Base-by-base conservation (phyloP, 1,140 invertebrate species). In the Drosophila carrolli region DNA sequence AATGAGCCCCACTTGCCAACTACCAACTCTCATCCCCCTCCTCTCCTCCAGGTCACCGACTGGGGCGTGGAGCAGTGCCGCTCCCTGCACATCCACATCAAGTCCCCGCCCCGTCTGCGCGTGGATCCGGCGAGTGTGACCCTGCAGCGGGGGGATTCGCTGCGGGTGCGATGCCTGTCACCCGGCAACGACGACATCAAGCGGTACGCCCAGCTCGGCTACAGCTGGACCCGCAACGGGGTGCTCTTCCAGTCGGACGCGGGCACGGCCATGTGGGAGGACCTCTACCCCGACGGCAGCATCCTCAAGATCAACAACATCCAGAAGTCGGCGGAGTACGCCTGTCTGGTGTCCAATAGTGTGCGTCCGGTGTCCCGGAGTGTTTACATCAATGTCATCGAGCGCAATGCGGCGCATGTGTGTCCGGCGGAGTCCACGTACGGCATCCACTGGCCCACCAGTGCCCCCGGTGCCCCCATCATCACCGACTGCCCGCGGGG, bases 171-270 rank as follows among this genome's bases (percentile, higher is more conserved):
- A 9, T 96, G 95, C 76, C 91, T 96, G 16, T 95, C 94, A 8
- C 93, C 93, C 4, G 94, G 94, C 41, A 93, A 94, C 58, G 93
- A 94, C 66, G 92, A 93, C n/a, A 93, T 94, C 41, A 93, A 94
- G 50, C 81, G 84, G 0, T 91, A 92, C 47, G 94, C 94, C 0
- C 94, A 94, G 38, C 92, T 96, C n/a, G 96, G 96, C 3, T 97
- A 96, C 76, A 96, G 95, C 75, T 97, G 96, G 96, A 96, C 95
- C 0, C 95, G 96, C 66, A 96, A 96, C 77, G 94, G 95, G 16
- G 95, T 94, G 5, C 93, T 97, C 2, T 93, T 97, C 5, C 95
- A 95, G 32, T 93, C 96, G 23, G 94, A 94, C 23, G 95, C 95
- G 0, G 95, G 95, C 3, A 94, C 93, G 1, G 95, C 96, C 76